Conservation (phyloP, 2,113 vertebrate genomes). For the Pedetes capensis region DNA sequence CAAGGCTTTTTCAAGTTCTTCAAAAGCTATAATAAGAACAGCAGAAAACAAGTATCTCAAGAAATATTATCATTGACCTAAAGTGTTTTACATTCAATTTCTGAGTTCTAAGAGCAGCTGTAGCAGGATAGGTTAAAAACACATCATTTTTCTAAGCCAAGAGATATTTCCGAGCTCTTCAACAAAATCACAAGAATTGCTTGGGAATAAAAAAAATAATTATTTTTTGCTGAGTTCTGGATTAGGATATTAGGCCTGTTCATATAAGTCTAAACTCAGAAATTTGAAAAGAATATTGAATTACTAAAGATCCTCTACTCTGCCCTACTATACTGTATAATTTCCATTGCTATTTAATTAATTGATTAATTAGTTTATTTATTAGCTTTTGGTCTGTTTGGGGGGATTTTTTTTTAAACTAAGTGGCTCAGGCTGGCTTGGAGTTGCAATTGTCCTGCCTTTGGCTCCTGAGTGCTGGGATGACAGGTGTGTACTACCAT, state of each 20-base stretch:
- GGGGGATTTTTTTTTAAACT: too few species aligned
- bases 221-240: not conserved
- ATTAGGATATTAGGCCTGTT: not conserved
- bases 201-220: not conserved
- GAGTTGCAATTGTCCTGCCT: not conserved
- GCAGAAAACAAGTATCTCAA: slow-evolving; percentile 56
- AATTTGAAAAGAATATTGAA: not conserved
- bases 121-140: slow-evolving; percentile 53
- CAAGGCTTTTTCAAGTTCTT: slow-evolving; percentile 94
- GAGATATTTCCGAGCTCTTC: not conserved
- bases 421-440: not conserved
- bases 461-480: not conserved
- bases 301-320: not conserved
- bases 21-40: slow-evolving; percentile 88
- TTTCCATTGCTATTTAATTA: not conserved
- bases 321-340: not conserved
- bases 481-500: not conserved
- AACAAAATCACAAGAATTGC: not conserved
- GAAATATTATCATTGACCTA: slow-evolving; percentile 23
- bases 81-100: not conserved
- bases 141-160: not conserved
- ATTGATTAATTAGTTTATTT: not conserved
- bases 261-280: not conserved
- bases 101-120: slow-evolving; percentile 41
- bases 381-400: too few species aligned